Evolutionary conservation across 2,888 invertebrate species (phyloP).

Genomic region (Poecilus cupreus): DNA sequence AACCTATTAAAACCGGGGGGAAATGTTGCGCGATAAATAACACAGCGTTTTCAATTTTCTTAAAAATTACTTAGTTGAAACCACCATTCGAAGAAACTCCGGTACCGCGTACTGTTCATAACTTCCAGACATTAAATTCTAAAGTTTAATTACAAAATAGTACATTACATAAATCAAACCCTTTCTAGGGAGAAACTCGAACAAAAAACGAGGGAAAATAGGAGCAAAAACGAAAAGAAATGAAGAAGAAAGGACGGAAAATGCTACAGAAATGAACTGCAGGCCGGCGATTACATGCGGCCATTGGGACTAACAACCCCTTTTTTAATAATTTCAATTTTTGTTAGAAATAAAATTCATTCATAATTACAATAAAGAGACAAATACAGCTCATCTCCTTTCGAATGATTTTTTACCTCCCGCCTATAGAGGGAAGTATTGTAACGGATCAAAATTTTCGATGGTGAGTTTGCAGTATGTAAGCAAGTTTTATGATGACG

Average conservation of each 20-base stretch:
- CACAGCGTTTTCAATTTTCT: constrained; percentile 51
- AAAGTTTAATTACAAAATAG: constrained; percentile 59
- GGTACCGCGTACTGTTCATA: constrained; percentile 35
- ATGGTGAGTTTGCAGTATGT: too few relatives aligned
- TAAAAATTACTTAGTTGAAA: constrained; percentile 53
- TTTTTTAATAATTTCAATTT: background rate
- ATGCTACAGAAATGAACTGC: constrained; percentile 7
- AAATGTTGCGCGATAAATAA: constrained; percentile 46
- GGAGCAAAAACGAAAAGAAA: constrained; percentile 9
- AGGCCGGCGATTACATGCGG: background rate
- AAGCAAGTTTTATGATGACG: too few relatives aligned
- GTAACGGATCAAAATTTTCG: too few relatives aligned
- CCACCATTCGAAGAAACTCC: constrained; percentile 45
- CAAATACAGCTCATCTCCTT: too few relatives aligned
- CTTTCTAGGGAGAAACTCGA: constrained; percentile 30
- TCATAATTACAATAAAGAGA: too few relatives aligned
- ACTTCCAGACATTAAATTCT: constrained; percentile 58
- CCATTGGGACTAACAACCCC: background rate
- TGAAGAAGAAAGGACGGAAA: constrained; percentile 2
- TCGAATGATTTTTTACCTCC: too few relatives aligned
- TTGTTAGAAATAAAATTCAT: too few relatives aligned
- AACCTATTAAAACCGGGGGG: constrained; percentile 13
- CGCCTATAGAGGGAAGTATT: too few relatives aligned
- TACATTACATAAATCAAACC: constrained; percentile 58
- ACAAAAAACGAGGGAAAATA: constrained; percentile 32